phyloP scores from a whole-genome alignment of 1,140 invertebrate species.

The Drosophila sulfurigaster region DNA sequence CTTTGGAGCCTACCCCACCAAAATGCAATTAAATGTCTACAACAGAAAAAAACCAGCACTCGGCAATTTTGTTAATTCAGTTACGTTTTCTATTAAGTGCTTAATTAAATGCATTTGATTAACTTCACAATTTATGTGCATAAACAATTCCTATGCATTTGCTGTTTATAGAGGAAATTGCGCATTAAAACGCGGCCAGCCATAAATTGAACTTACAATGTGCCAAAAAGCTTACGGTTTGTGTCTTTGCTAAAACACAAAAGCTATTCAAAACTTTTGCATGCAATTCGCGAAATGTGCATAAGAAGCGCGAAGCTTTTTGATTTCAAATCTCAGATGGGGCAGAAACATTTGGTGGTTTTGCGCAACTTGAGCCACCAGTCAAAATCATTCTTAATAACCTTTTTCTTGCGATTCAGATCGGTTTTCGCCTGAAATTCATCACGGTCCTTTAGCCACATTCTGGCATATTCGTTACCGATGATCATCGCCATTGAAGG shows the following conservation, averaged over 20 bases:
- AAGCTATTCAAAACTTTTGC: conserved; percentile 13
- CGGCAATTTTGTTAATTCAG: background rate
- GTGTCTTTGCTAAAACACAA: conserved; percentile 36
- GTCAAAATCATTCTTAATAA: conserved; percentile 69
- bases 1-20: conserved; percentile 16
- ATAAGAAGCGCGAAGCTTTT: background rate
- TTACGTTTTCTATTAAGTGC: background rate
- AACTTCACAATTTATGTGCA: background rate
- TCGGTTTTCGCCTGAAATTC: conserved; percentile 32
- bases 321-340: conserved; percentile 2
- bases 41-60: background rate
- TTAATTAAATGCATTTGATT: background rate
- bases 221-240: conserved; percentile 32
- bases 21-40: background rate
- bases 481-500: conserved; percentile 49
- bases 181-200: conserved; percentile 10
- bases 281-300: conserved; percentile 1
- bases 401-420: conserved; percentile 37
- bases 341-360: conserved; percentile 53
- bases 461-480: conserved; percentile 65
- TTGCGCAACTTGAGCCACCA: conserved; percentile 67
- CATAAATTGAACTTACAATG: conserved; percentile 5
- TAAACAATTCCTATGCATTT: background rate
- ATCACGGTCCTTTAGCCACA: conserved; percentile 64
- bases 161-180: conserved; percentile 4